phyloP scores from a whole-genome alignment of 1,140 invertebrate species.

The Heliconius eleuchia region DNA sequence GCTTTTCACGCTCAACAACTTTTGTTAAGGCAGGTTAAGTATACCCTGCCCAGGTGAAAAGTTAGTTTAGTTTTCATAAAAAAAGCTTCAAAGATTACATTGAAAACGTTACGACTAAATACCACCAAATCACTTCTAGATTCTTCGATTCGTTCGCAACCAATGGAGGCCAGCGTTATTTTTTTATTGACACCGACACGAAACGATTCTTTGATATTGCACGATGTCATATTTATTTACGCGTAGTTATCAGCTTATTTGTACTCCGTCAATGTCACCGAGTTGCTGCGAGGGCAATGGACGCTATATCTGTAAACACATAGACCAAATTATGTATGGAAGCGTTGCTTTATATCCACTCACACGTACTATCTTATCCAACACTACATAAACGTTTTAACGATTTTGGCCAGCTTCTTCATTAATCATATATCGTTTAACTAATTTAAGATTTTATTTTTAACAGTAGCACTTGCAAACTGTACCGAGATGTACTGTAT shows the following conservation, averaged over 20 bases:
- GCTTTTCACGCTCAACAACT: too few relatives aligned
- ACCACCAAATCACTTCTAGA: conserved; percentile 21
- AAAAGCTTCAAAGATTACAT: too few relatives aligned
- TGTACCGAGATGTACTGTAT: background rate
- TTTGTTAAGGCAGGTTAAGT: too few relatives aligned
- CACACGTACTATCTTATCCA: conserved; percentile 33
- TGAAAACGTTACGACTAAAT: background rate
- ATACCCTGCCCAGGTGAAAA: too few relatives aligned
- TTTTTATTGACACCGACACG: conserved; percentile 22
- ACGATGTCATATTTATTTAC: conserved; percentile 54
- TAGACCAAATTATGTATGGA: conserved; percentile 53
- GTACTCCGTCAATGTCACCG: conserved; percentile 77
- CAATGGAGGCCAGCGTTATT: background rate
- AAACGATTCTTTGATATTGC: conserved; percentile 34
- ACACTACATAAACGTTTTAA: background rate
- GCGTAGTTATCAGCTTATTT: conserved; percentile 71
- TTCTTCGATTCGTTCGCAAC: conserved; percentile 20
- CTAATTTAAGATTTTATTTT: background rate
- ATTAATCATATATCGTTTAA: background rate
- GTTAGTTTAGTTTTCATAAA: too few relatives aligned
- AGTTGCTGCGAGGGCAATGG: conserved; percentile 75
- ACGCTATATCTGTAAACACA: conserved; percentile 69
- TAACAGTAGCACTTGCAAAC: background rate
- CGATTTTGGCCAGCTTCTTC: background rate
- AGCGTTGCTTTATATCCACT: conserved; percentile 45